Evolutionary conservation across 1,140 invertebrate species (phyloP), one percentile per base, ranked within the genome.

Genomic region (Bicyclus anynana): DNA sequence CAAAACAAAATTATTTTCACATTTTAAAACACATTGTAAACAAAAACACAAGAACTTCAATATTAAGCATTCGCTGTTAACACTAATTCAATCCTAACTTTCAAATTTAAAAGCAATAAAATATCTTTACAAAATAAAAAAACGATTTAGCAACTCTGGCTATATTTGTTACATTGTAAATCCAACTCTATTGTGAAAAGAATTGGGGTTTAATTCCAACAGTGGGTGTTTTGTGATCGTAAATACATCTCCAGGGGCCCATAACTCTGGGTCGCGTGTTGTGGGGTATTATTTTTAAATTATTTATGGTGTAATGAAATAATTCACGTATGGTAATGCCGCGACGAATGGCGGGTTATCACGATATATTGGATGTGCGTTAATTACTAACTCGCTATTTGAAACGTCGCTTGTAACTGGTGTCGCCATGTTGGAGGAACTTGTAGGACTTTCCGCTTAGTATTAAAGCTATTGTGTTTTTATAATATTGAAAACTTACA

Each of bases 291-390:
- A 64, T 64, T 59, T 64, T 67, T 60, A 63, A 67, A 67, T 63
- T 67, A 67, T 63, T 59, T 60, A 58, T 58, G 44, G 50, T 54
- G 57, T 59, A 63, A 67, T 64, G 57, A 63, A 67, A 67, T 67
- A 60, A 67, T 67, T 67, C 61, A 59, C 57, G 53, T 63, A 63
- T 64, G 61, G 52, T 63, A 67, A 67, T 67, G 53, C 52, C 50
- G 57, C 50, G 53, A 67, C 61, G 65, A 67, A 67, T 67, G 57
- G 61, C 46, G 42, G 50, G 26, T 53, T 59, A 57, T 60, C 65
- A 67, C 65, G 65, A 63, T 27, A 63, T 59, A 63, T 57, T 58
- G 56, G 29, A 55, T 53, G 57, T 54, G 23, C 46, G 55, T 63
- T 63, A 63, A 63, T 63, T 63, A 63, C 55, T 58, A 58, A 44